Evolutionary conservation across 35 echinoderm and acorn worm species (phyloP).

Genomic region (Diadema setosum): DNA sequence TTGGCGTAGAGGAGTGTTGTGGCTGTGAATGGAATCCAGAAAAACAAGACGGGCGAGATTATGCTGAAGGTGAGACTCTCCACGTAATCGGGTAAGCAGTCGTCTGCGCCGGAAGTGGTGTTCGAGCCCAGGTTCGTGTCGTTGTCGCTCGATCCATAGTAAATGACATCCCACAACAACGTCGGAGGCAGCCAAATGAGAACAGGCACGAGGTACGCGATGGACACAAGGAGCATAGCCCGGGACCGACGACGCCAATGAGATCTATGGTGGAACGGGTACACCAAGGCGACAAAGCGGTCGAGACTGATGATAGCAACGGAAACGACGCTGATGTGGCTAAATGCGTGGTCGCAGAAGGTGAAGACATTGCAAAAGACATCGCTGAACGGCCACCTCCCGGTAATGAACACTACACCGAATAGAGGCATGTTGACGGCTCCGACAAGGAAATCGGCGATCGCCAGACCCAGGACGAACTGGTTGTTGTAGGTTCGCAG

Average conservation of each 20-base stretch:
- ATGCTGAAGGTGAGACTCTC: conserved; percentile 9
- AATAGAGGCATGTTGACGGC: conserved; percentile 38
- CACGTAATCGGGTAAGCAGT: conserved; percentile 19
- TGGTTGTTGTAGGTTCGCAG: conserved; percentile 48
- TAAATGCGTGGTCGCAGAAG: conserved; percentile 31
- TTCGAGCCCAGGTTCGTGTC: background rate
- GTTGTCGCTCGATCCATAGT: background rate
- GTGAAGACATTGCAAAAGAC: conserved; percentile 24
- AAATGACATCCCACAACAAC: background rate
- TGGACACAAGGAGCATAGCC: background rate
- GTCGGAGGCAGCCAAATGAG: conserved; percentile 10
- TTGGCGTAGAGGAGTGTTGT: background rate
- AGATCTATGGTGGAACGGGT: conserved; percentile 22
- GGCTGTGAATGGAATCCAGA: conserved; percentile 18
- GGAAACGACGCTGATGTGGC: conserved; percentile 18
- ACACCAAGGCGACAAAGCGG: conserved; percentile 2
- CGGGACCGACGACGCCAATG: conserved; percentile 2
- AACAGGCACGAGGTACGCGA: conserved; percentile 10
- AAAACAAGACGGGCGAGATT: conserved; percentile 16
- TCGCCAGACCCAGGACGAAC: conserved; percentile 60
- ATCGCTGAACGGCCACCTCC: conserved; percentile 12
- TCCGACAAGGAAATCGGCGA: conserved; percentile 57
- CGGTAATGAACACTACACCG: background rate
- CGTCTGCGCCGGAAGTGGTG: background rate
- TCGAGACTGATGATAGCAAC: conserved; percentile 34